A percentile compares a stretch with the other conserved stretches of the same genome.
These are phyloP conservation scores for Rhopalosiphum maidis DNA, from an alignment of 1,140 invertebrate species.

Conservation along the genomic window DNA sequence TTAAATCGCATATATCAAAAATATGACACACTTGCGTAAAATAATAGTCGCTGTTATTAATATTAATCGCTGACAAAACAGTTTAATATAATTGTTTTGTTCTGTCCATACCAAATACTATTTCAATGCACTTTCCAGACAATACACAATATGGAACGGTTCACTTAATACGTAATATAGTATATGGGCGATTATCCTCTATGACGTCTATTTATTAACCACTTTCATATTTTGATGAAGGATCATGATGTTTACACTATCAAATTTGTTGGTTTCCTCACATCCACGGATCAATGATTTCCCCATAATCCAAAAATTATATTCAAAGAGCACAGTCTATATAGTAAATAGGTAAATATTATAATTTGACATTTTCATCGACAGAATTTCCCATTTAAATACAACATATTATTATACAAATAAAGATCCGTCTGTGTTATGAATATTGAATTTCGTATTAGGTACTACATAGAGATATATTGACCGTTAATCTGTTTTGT, in stretches of 20 bases:
- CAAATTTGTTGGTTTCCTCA: neutral
- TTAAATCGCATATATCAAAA: neutral
- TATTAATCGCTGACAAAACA: conserved; percentile 7
- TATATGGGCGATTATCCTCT: neutral
- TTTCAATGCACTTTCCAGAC: neutral
- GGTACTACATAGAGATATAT: neutral
- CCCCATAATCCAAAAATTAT: neutral
- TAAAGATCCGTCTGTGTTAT: neutral
- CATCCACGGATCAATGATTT: neutral
- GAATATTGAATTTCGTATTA: neutral
- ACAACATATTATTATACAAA: neutral
- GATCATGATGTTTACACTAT: neutral
- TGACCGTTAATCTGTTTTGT: neutral
- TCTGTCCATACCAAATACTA: neutral
- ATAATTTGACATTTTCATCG: neutral
- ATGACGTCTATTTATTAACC: neutral
- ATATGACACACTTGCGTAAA: neutral
- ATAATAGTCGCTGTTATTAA: neutral
- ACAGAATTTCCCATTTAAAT: neutral
- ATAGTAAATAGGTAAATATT: neutral
- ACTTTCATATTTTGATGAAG: conserved; percentile 8
- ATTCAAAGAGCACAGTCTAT: neutral
- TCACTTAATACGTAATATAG: neutral
- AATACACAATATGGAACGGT: conserved; percentile 1
- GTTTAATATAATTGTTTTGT: neutral